Base-by-base conservation (phyloP, 2,888 invertebrate genomes). In the Mythimna vitellina region DNA sequence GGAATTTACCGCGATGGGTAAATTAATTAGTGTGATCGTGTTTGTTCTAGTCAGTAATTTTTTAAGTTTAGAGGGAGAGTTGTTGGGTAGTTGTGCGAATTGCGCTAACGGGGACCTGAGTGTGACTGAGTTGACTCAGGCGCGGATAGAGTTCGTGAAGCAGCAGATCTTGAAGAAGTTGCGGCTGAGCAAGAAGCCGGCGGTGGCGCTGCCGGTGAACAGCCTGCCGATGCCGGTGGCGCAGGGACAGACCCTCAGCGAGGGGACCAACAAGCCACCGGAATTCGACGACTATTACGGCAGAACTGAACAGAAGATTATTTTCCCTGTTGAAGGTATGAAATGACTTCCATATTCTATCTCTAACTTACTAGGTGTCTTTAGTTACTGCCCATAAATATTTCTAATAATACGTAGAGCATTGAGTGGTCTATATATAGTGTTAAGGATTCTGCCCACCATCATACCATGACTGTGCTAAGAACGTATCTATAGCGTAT, bases 141-240 rank as follows among this genome's bases (percentile, higher is more conserved):
- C 98, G 53, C 95, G 98, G 79, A 97, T 98, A 78, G 98, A 98
- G 92, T 98, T 98, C 86, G 98, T 98, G 63, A 98, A 98, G 92
- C 97, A 98, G 90, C 98, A 98, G 94, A 98, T 98, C 46, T 91
- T 98, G 86, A 98, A 97, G 93, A 98, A 98, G 92, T 89, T 98
- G 70, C 93, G 98, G 80, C 92, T 98, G 70, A 98, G 97, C 71
- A 98, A 97, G 92, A 97, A 98, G 87, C 98, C 98, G 9, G 96
- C 96, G 17, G 96, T 97, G 65, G 97, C 97, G 29, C 93, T 97
- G 83, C 96, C 97, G 1, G 93, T 97, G 64, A 96, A 97, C 77
- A 97, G 97, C 69, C 92, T 98, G 85, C 98, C 98, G 0, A 97
- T 97, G 91, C 98, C 98, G 9, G 97, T 98, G 76, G 97, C 97